Base-by-base conservation (phyloP, 2,797 vertebrate genomes). In the Phalanger gymnotis region DNA sequence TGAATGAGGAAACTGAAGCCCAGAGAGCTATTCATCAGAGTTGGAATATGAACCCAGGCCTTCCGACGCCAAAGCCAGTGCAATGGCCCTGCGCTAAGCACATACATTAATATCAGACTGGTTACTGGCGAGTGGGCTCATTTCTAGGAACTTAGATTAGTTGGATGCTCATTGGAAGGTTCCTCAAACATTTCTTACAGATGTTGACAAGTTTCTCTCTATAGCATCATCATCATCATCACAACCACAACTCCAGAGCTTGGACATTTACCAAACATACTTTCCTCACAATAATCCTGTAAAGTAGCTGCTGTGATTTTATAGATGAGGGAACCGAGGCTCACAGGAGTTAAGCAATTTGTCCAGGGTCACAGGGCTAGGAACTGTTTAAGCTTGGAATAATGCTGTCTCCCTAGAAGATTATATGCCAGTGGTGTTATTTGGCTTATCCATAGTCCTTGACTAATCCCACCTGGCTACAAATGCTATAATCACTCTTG, bases 161-260 rank as follows among this genome's bases (percentile, higher is more conserved):
- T 54, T 34, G 92, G 56, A 34, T 53, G 19, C n/a, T 47, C 30
- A 93, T 30, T 90, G 81, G 93, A 56, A 52, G 6, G 53, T 52
- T 95, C 89, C 56, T 89, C 54, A 95, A 47, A 61, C 31, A 34
- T 95, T 90, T 58, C 7, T 95, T 91, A 94, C 54, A 73, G 5
- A 40, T 47, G 40, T 2, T 47, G n/a, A 10, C 47, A 19, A 81
- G 73, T 81, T 81, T 47, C 40, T 81, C 22, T 47, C 22, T 81
- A 9, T 40, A 73, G 14, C 57, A 30, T 31, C 58, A 61, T 31
- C 57, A 61, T n/a, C 61, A 73, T n/a, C 34, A 73, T n/a, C 61
- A 73, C 1, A 4, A 40, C 7, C 5, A 10, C 22, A 81, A 47
- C 30, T 47, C 2, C 19, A 47, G 19, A 47, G 40, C 9, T 81